A percentile compares a stretch with the other conserved stretches of the same genome.
These are phyloP conservation scores for Alauda arvensis DNA, from an alignment of 2,797 vertebrate genomes.

Conservation along the genomic window DNA sequence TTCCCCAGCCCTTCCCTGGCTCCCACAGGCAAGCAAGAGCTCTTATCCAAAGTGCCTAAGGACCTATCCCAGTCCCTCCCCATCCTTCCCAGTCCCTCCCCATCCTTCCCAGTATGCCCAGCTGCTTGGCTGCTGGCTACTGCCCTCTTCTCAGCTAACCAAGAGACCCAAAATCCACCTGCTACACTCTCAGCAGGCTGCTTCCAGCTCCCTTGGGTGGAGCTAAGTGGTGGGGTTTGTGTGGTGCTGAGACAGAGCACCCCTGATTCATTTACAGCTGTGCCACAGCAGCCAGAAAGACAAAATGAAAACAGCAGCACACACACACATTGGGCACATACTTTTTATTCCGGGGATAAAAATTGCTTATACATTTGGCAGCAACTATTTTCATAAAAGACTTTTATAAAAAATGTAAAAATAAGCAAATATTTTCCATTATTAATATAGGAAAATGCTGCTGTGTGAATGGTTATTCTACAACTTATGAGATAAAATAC, in stretches of 20 bases:
- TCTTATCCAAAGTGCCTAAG: neutral
- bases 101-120: neutral
- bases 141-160: neutral
- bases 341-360: conserved; percentile 64
- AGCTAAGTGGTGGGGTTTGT: rapidly evolving
- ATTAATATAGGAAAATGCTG: conserved; percentile 69
- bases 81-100: neutral
- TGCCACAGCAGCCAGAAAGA: rapidly evolving
- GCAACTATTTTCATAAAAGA: conserved; percentile 66
- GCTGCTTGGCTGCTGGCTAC: neutral
- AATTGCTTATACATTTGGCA: conserved; percentile 62
- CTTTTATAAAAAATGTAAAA: conserved; percentile 72
- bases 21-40: neutral
- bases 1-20: neutral
- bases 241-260: neutral
- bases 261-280: rapidly evolving
- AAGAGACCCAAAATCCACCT: neutral
- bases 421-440: conserved; percentile 72
- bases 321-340: neutral
- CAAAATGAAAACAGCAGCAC: neutral
- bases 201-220: neutral
- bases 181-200: neutral
- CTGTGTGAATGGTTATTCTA: conserved; percentile 71
- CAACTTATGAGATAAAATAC: conserved; percentile 56
- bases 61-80: neutral